Evolutionary conservation across 2,113 vertebrate genomes (phyloP), one percentile per base, ranked within the genome.

Genomic region (Malurus alboscapulatus): DNA sequence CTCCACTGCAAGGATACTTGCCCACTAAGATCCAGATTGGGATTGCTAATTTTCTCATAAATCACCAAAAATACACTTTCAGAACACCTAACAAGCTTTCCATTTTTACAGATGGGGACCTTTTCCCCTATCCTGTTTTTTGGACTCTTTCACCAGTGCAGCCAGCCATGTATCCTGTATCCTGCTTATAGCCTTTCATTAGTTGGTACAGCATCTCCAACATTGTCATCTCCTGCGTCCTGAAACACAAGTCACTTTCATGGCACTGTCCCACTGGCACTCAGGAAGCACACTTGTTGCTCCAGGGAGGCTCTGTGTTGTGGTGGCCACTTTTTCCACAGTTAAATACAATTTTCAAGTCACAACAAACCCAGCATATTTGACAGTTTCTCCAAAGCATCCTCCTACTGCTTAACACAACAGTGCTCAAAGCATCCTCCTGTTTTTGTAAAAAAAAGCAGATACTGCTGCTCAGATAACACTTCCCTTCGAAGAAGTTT

Each of bases 241-340:
- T 14, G 36, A 86, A 92, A 47, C 19, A 73, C 22, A 47, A 48
- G 19, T 55, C 32, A 19, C 12, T 44, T 65, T 26, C 2, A 1
- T 7, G n/a, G 44, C 32, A 51, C 19, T 4, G 2, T 44, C 58
- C 50, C 0, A 0, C 58, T 40, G 36, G 36, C 61, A 72, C 0
- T 0, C 34, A 54, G 51, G 32, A 1, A 1, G 45, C 7, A 2
- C 2, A 1, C 25, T n/a, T 48, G 47, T 44, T 20, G 2, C 63
- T 53, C 54, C 45, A 66, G 17, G 16, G 10, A 74, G 9, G 14
- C 25, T 76, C 40, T 5, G 0, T 10, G 17, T 15, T 54, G 34
- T n/a, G 29, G 22, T 45, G 63, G 58, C 14, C 72, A 53, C n/a
- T 72, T 73, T 34, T 47, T 48, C 14, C 73, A 27, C 11, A 69